Evolutionary conservation across 2,888 invertebrate genomes (phyloP).

Genomic region (Clanis bilineata): DNA sequence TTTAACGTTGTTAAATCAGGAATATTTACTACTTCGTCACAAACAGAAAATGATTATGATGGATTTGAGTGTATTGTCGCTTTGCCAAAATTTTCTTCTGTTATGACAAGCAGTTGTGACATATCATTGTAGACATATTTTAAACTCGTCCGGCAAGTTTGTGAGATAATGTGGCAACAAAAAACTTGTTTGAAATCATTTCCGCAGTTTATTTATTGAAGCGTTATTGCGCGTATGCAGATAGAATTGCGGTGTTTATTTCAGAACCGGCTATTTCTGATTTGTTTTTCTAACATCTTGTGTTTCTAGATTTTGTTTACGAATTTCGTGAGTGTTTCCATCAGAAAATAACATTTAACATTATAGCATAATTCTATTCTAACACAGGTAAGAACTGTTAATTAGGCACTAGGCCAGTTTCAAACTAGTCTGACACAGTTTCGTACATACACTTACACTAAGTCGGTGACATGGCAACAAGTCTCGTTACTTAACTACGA

Average conservation of each 20-base stretch:
- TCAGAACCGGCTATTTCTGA: neutral
- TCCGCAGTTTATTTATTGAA: constrained; percentile 5
- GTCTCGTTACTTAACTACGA: neutral
- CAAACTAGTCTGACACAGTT: neutral
- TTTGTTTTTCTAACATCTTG: neutral
- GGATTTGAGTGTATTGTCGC: neutral
- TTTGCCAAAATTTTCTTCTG: neutral
- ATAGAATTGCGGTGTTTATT: neutral
- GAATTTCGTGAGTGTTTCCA: constrained; percentile 6
- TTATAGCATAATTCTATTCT: neutral
- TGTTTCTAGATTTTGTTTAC: neutral
- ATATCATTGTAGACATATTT: constrained; percentile 11
- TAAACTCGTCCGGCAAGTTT: neutral
- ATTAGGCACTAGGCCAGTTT: neutral
- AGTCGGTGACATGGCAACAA: neutral
- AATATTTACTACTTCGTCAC: neutral
- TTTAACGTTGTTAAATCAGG: neutral
- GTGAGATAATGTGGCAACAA: constrained; percentile 6
- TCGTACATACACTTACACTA: neutral
- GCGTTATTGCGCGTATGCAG: neutral
- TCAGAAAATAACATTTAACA: constrained; percentile 18
- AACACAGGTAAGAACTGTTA: neutral
- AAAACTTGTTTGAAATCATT: constrained; percentile 6
- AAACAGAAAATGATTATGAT: constrained; percentile 9
- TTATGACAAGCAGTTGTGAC: constrained; percentile 8